phyloP scores from a whole-genome alignment of 2,888 invertebrate genomes.

The Phortica magna region DNA sequence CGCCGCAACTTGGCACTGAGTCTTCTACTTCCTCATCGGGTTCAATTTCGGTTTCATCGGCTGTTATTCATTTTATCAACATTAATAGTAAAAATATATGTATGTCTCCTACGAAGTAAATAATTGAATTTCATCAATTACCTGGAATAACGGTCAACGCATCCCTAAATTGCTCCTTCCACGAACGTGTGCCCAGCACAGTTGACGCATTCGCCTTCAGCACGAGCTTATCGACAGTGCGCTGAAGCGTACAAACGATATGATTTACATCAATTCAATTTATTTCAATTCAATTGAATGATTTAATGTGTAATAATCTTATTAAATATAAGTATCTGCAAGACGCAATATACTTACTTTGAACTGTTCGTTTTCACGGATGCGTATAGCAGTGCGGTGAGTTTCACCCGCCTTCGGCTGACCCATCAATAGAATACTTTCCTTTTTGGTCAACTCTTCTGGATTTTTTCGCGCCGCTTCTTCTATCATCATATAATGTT shows the following conservation, averaged over 20 bases:
- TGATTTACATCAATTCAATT: neutral
- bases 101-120: too few species aligned
- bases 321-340: neutral
- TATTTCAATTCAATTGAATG: neutral
- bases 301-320: conserved; percentile 7
- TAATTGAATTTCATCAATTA: conserved; percentile 67
- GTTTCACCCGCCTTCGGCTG: conserved; percentile 94
- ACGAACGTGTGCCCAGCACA: conserved; percentile 96
- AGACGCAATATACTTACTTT: conserved; percentile 85
- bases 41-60: conserved; percentile 80
- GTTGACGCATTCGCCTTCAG: conserved; percentile 97
- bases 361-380: conserved; percentile 99
- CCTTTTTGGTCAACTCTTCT: conserved; percentile 87
- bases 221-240: conserved; percentile 97
- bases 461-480: conserved; percentile 83
- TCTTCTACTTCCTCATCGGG: conserved; percentile 80
- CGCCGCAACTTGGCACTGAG: conserved; percentile 89
- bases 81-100: neutral
- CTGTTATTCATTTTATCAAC: conserved; percentile 35
- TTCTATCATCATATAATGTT: conserved; percentile 82
- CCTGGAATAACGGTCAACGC: conserved; percentile 96
- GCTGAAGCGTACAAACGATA: neutral
- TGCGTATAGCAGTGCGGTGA: conserved; percentile 90
- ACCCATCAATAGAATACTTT: conserved; percentile 93
- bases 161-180: conserved; percentile 99